Conservation (phyloP, 2,888 invertebrate species). For the Odontothrips loti region DNA sequence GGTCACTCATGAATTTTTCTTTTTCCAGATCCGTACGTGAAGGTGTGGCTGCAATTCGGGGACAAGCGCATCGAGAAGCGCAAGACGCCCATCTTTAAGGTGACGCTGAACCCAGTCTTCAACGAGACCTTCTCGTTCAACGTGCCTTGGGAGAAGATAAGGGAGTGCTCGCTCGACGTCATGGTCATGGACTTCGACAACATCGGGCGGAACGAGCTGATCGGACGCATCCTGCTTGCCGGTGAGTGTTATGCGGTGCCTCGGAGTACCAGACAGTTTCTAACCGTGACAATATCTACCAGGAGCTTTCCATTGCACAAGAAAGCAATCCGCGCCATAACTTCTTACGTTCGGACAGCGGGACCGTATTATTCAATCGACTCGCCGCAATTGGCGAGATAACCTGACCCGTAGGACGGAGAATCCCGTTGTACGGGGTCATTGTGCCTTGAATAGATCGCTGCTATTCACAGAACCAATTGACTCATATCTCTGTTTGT, state of each 20-base stretch:
- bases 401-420: no score
- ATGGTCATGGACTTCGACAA: slow-evolving; percentile 98
- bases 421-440: no score
- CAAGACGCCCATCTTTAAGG: slow-evolving; percentile 91
- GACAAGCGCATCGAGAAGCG: slow-evolving; percentile 92
- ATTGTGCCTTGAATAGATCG: no score
- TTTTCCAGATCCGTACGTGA: slow-evolving; percentile 91
- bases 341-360: no score
- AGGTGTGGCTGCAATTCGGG: slow-evolving; percentile 93
- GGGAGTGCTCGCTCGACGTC: slow-evolving; percentile 89
- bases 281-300: background rate
- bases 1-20: background rate
- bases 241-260: slow-evolving; percentile 63
- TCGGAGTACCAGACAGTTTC: background rate
- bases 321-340: no score
- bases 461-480: no score
- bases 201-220: slow-evolving; percentile 87
- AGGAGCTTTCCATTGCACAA: background rate
- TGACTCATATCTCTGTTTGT: slow-evolving; percentile 30
- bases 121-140: slow-evolving; percentile 94
- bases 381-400: no score
- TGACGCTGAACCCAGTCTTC: slow-evolving; percentile 91
- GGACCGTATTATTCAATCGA: no score
- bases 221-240: slow-evolving; percentile 86
- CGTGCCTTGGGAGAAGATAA: slow-evolving; percentile 94